Evolutionary conservation across 1,140 invertebrate genomes (phyloP).

Genomic region (Micrasema minimum): DNA sequence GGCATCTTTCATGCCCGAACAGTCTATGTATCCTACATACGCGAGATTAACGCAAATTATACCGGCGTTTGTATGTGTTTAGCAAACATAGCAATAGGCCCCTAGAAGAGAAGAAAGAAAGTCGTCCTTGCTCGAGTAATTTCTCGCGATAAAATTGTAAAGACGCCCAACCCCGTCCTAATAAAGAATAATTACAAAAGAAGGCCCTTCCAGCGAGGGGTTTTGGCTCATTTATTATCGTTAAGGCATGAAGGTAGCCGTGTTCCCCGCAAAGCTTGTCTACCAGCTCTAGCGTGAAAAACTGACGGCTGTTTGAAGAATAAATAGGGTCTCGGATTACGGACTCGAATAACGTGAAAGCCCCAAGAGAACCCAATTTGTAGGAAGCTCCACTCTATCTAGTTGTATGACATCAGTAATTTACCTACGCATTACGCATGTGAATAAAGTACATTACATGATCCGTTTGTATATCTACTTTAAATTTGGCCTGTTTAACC

Average conservation of each 20-base stretch:
- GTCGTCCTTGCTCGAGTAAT: conserved; percentile 10
- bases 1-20: conserved; percentile 23
- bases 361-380: conserved; percentile 25
- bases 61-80: background rate
- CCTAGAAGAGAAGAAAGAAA: conserved; percentile 5
- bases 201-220: conserved; percentile 34
- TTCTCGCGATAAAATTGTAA: conserved; percentile 26
- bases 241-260: conserved; percentile 49
- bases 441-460: too few relatives aligned
- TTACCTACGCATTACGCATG: background rate
- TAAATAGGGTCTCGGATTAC: conserved; percentile 44
- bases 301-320: conserved; percentile 48
- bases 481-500: too few relatives aligned
- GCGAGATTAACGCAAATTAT: background rate
- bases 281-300: conserved; percentile 42
- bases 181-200: conserved; percentile 52
- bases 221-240: conserved; percentile 49
- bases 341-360: conserved; percentile 36
- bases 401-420: conserved; percentile 14
- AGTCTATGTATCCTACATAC: background rate
- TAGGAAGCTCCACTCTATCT: conserved; percentile 22
- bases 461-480: too few relatives aligned
- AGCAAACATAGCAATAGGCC: conserved; percentile 9
- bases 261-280: conserved; percentile 35
- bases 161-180: conserved; percentile 37